These are phyloP conservation scores for Molossus alvarezi DNA, from an alignment of 2,797 vertebrate species.

Conservation along the genomic window DNA sequence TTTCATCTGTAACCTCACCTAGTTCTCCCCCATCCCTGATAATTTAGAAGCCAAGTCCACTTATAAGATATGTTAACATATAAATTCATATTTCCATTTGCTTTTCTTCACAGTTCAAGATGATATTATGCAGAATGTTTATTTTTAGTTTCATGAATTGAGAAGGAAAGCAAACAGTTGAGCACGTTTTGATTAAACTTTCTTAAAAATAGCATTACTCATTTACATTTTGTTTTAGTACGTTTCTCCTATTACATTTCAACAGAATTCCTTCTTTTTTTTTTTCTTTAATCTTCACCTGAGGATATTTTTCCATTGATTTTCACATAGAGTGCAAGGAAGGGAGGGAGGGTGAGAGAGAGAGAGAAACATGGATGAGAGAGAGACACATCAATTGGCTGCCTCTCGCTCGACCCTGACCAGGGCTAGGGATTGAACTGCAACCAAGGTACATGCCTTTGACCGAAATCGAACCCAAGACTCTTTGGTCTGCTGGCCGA, in stretches of 20 bases:
- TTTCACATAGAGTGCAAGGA: too few species aligned
- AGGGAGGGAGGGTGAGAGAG: too few species aligned
- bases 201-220: constrained; percentile 64
- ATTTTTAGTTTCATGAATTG: background rate
- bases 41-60: constrained; percentile 4
- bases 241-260: background rate
- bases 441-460: too few species aligned
- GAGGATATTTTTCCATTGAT: too few species aligned
- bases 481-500: too few species aligned
- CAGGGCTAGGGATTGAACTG: too few species aligned
- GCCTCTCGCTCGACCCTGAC: too few species aligned
- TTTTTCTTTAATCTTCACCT: too few species aligned
- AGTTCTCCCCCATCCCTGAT: background rate
- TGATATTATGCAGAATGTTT: background rate
- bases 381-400: too few species aligned
- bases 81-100: background rate
- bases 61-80: background rate
- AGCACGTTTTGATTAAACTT: constrained; percentile 19
- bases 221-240: constrained; percentile 55
- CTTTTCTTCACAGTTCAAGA: background rate
- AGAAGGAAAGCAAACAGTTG: background rate
- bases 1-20: background rate
- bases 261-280: background rate
- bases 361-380: too few species aligned
- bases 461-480: too few species aligned